A percentile compares a stretch with the other conserved stretches of the same genome.
Evolutionary conservation across 2,113 vertebrate genomes (phyloP).

Genomic region (Crocuta crocuta): DNA sequence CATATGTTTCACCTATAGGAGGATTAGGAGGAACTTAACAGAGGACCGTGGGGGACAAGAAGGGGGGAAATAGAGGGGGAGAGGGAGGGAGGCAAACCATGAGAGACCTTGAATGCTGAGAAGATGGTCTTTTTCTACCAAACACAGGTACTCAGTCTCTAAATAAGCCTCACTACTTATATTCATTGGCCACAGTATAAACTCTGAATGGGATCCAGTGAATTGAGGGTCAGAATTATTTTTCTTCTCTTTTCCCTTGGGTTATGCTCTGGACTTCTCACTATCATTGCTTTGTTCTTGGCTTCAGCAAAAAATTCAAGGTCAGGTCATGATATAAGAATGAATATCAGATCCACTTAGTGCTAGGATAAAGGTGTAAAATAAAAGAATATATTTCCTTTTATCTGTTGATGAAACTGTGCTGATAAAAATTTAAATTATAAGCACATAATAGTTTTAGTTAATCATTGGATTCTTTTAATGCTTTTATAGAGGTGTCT

Average conservation of each 20-base stretch:
- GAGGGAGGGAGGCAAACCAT: too few species aligned
- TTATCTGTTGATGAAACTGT: neutral
- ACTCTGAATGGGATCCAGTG: neutral
- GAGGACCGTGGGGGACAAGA: too few species aligned
- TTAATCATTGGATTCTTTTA: neutral
- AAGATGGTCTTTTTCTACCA: neutral
- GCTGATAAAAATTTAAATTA: neutral
- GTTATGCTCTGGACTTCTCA: neutral
- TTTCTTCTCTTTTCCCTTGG: neutral
- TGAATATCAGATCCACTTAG: neutral
- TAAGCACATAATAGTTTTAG: neutral
- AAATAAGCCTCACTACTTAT: neutral
- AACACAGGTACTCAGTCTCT: neutral
- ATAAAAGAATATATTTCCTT: neutral
- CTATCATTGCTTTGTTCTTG: neutral
- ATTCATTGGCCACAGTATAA: neutral
- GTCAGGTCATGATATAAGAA: neutral
- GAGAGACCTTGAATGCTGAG: neutral
- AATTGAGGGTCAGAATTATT: neutral
- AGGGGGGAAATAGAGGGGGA: too few species aligned
- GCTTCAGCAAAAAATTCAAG: neutral
- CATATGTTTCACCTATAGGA: too few species aligned
- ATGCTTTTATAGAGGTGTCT: neutral
- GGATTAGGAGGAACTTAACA: too few species aligned
- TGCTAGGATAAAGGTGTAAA: neutral